These are phyloP conservation scores for Physella acuta DNA, from an alignment of 1,140 invertebrate species.

Conservation along the genomic window DNA sequence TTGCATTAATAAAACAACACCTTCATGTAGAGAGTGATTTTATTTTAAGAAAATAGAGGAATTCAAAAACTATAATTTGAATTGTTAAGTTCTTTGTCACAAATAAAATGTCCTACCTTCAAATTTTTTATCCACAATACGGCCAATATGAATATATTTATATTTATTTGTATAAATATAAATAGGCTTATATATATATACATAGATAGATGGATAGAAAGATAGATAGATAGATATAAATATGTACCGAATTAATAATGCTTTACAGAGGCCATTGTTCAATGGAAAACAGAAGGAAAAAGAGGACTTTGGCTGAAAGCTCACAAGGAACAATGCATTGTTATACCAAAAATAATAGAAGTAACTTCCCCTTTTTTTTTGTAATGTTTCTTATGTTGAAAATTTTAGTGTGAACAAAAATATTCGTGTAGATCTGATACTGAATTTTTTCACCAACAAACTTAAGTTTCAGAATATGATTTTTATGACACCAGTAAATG, in stretches of 20 bases:
- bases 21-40: no score
- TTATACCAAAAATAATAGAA: slow-evolving; percentile 67
- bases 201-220: background rate
- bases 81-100: background rate
- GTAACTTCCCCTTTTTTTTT: no score
- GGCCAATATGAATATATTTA: background rate
- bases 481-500: background rate
- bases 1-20: no score
- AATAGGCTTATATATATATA: background rate
- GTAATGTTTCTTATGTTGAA: background rate
- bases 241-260: background rate
- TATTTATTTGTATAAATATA: background rate
- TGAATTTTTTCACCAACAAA: background rate
- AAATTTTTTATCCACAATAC: background rate
- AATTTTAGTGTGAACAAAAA: background rate
- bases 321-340: slow-evolving; percentile 68
- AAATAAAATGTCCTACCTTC: background rate
- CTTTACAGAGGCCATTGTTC: slow-evolving; percentile 70
- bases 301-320: slow-evolving; percentile 84
- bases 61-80: background rate
- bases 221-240: background rate
- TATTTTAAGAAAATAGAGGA: no score
- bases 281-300: slow-evolving; percentile 70
- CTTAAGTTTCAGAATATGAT: background rate
- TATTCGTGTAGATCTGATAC: background rate